Percentiles rank a stretch among this genome's conserved stretches.
Conservation (phyloP, 2,888 invertebrate species). For the Hoplodrina blanda region DNA sequence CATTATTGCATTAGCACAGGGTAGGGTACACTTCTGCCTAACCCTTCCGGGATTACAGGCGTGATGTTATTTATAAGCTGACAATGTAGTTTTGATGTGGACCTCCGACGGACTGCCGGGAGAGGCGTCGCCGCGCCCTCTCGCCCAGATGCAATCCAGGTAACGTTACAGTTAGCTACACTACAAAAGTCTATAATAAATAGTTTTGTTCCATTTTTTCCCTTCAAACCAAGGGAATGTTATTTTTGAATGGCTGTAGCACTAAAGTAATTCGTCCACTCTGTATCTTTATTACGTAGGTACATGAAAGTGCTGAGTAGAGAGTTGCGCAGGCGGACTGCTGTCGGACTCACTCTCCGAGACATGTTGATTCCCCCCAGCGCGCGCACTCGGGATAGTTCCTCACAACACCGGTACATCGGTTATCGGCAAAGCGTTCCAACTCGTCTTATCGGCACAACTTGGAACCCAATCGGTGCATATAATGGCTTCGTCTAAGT, state of each 20-base stretch:
- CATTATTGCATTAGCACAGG: too few species aligned
- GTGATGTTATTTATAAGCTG: too few species aligned
- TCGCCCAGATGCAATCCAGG: not conserved
- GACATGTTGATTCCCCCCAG: not conserved
- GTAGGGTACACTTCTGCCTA: too few species aligned
- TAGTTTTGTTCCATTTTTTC: too few species aligned
- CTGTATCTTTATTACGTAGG: not conserved
- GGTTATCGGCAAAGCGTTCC: conserved; percentile 52
- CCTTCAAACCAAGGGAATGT: not conserved
- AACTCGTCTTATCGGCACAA: conserved; percentile 47
- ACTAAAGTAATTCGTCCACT: not conserved
- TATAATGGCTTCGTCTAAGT: conserved; percentile 50
- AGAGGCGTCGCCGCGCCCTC: not conserved
- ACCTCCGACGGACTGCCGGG: too few species aligned
- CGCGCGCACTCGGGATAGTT: not conserved
- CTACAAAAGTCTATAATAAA: not conserved
- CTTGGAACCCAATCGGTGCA: conserved; percentile 50
- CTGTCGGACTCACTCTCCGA: conserved; percentile 5
- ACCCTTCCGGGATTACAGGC: too few species aligned
- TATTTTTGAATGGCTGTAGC: not conserved
- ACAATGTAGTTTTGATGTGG: too few species aligned
- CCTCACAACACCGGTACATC: conserved; percentile 34
- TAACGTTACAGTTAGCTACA: not conserved
- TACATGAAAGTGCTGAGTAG: not conserved
- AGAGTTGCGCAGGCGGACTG: not conserved